Percentiles rank a stretch among this genome's conserved stretches.
Conservation (phyloP, 2,888 invertebrate genomes). For the Xestobium rufovillosum region DNA sequence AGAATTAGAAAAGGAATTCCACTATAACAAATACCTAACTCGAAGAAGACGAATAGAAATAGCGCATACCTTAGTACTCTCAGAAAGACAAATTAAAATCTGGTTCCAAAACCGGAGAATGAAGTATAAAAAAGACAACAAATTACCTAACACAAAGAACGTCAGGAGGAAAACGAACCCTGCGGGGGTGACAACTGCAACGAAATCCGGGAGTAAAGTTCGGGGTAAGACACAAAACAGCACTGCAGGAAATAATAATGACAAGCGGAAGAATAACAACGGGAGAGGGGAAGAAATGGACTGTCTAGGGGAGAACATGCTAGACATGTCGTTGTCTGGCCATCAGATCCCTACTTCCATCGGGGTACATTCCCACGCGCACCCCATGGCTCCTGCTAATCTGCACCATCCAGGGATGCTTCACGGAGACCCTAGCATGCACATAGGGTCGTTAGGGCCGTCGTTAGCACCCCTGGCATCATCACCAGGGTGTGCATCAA, state of each 20-base stretch:
- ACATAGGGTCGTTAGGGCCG: conserved; percentile 46
- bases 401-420: conserved; percentile 37
- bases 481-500: conserved; percentile 49
- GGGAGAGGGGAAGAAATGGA: conserved; percentile 47
- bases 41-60: conserved; percentile 93
- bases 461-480: conserved; percentile 51
- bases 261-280: conserved; percentile 57
- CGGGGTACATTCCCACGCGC: conserved; percentile 46
- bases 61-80: conserved; percentile 89
- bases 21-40: conserved; percentile 94
- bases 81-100: conserved; percentile 84
- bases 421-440: conserved; percentile 44
- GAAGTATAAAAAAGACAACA: conserved; percentile 86
- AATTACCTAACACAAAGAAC: conserved; percentile 76
- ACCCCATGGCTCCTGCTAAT: conserved; percentile 44
- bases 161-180: conserved; percentile 70
- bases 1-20: conserved; percentile 96
- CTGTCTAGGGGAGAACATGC: conserved; percentile 47
- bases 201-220: conserved; percentile 39
- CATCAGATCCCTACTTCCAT: conserved; percentile 49
- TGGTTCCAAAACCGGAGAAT: conserved; percentile 82
- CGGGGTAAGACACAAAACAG: conserved; percentile 40
- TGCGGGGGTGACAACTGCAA: conserved; percentile 58
- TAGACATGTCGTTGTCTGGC: conserved; percentile 41
- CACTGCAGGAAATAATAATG: conserved; percentile 50